Evolutionary conservation across 2,113 vertebrate species (phyloP), one percentile per base, ranked within the genome.

Genomic region (Ceratotherium simum): DNA sequence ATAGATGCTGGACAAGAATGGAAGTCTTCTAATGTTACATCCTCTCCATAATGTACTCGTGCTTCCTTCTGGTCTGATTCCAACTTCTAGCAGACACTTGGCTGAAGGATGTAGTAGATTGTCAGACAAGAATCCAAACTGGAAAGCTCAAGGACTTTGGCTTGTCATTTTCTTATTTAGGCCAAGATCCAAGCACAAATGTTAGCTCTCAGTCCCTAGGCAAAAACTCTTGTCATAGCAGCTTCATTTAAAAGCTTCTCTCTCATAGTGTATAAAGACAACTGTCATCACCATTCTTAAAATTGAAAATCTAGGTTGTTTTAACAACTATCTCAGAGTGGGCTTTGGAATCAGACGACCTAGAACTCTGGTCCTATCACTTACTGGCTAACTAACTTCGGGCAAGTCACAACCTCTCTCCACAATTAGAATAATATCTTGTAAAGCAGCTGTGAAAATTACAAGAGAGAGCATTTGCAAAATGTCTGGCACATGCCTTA

Each of bases 61-160:
- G 92, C 51, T 94, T 97, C 81, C 85, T 97, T 85, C 90, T 97
- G 96, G 94, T 92, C 48, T 64, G 91, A 73, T 79, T 96, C 92
- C 98, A 98, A 91, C 46, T 97, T 92, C 8, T 67, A 88, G 92
- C 92, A 96, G 97, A 96, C 94, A 93, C 84, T 84, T 98, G 97
- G 97, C 97, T 96, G 92, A 97, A 98, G 92, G 81, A 95, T 89
- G 81, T 10, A 81, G 92, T 8, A 92, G 93, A 97, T 98, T 97
- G 98, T 90, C 92, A 97, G 81, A 96, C 82, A 95, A 95, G 90
- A 88, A 95, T 96, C 90, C 96, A 96, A 95, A 96, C 97, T 96
- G 90, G 97, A 98, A 89, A 96, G 94, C 97, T 94, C 88, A 98
- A 97, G 96, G 94, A 95, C 84, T 96, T 64, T 97, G 96, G 97